Conservation (phyloP, 1,140 invertebrate genomes). For the Drosophila bifasciata region DNA sequence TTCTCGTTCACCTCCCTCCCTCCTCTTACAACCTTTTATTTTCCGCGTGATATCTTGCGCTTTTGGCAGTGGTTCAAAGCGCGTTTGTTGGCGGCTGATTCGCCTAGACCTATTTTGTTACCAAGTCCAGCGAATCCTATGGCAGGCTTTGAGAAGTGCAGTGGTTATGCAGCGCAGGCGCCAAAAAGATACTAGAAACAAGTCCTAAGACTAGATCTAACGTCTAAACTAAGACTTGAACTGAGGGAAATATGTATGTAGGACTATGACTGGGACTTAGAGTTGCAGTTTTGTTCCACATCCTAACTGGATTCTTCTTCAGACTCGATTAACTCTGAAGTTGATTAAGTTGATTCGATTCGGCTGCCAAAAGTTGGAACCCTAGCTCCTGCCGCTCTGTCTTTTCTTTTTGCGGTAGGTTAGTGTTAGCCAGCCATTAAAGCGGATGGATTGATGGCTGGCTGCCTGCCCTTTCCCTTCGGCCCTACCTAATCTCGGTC, state of each 20-base stretch:
- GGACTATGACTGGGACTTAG: too few relatives aligned
- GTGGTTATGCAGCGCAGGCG: constrained; percentile 56
- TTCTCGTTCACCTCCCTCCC: constrained; percentile 16
- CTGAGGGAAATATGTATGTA: too few relatives aligned
- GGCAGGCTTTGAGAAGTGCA: constrained; percentile 27
- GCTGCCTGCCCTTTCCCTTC: constrained; percentile 1
- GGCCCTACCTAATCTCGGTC: constrained; percentile 8
- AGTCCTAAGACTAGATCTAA: too few relatives aligned
- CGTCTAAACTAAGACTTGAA: too few relatives aligned
- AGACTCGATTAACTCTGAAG: constrained; percentile 5
- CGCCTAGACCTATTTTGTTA: constrained; percentile 69
- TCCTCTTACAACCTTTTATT: constrained; percentile 4
- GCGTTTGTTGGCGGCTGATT: constrained; percentile 59
- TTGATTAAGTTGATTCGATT: constrained; percentile 30
- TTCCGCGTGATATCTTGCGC: constrained; percentile 31
- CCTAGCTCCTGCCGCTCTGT: neutral
- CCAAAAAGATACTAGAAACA: constrained; percentile 16
- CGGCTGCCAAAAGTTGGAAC: too few relatives aligned
- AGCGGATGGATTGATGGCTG: constrained; percentile 7
- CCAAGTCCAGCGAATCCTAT: constrained; percentile 21
- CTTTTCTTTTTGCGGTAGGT: constrained; percentile 70
- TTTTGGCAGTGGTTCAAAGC: constrained; percentile 65
- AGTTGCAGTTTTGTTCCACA: too few relatives aligned
- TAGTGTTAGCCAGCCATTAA: constrained; percentile 65
- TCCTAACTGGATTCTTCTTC: too few relatives aligned